Base-by-base conservation (phyloP, 2,888 invertebrate genomes). In the Griposia aprilina region DNA sequence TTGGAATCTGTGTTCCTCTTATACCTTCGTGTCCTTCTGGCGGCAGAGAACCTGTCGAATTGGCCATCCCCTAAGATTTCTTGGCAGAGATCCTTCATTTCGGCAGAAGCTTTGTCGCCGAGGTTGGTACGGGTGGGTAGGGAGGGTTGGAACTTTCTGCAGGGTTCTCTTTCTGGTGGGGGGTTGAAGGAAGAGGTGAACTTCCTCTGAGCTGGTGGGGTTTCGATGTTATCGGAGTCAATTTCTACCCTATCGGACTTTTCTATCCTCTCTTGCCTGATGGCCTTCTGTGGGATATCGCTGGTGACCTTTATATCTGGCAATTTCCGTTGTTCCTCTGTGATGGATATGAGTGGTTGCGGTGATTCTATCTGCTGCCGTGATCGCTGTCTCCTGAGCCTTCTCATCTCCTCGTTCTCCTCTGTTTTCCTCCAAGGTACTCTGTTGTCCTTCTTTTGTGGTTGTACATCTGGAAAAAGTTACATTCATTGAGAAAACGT, bases 191-290 rank as follows among this genome's bases (percentile, higher is more conserved):
- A 79, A 60, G 88, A 70, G 11, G 67, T 81, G 45, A 97, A 94
- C 87, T 98, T 97, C 76, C 99, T 97, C 30, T 98, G 98, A 0
- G 98, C 98, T 10, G 99, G 99, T 36, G 99, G 99, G 3, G 99
- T 99, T 96, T 99, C 99, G 55, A 99, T 98, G 89, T 99, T 99
- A 89, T 99, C 99, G 5, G 98, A 98, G 93, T 99, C 99, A 62
- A 99, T 98, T 91, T 99, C 98, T 20, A 98, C 97, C 92, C 98
- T 98, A 89, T 98, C 98, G 30, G 97, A 89, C 67, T 92, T 92
- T 4, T 92, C 91, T 26, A 85, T 74, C 59, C 89, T 91, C 11
- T 93, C 91, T 30, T 84, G 76, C 52, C 88, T 91, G 1, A 90
- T 88, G 5, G 81, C 74, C 30, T 91, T 93, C 4, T 69, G 82